Evolutionary conservation across 2,113 vertebrate genomes (phyloP).

Genomic region (Orthonyx spaldingii): DNA sequence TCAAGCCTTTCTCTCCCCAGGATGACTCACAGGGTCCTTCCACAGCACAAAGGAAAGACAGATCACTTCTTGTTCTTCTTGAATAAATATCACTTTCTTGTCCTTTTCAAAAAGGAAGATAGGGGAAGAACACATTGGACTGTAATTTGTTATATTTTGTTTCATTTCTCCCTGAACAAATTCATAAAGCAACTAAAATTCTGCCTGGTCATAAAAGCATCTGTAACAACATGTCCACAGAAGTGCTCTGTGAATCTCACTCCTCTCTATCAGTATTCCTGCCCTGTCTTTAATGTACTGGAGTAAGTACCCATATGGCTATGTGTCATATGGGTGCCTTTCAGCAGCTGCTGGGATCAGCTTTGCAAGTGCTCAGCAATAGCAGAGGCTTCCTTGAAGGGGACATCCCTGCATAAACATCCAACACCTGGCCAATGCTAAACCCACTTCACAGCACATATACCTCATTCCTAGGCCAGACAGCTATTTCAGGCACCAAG

Average conservation of each 20-base stretch:
- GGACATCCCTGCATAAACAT: background rate
- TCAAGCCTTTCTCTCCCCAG: background rate
- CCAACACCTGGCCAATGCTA: background rate
- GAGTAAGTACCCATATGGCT: background rate
- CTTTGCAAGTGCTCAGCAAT: background rate
- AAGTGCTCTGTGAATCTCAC: background rate
- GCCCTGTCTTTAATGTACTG: background rate
- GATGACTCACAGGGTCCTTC: constrained; percentile 20
- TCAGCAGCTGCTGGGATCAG: background rate
- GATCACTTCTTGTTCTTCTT: background rate
- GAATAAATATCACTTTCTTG: background rate
- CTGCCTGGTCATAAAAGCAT: background rate
- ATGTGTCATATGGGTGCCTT: background rate
- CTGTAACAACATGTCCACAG: background rate
- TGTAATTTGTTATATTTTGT: background rate
- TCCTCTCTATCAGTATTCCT: background rate
- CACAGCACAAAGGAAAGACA: background rate
- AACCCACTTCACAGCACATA: background rate
- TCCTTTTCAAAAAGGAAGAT: background rate
- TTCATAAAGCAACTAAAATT: background rate
- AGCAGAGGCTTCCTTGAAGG: background rate
- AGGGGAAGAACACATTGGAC: background rate
- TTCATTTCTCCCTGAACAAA: background rate
- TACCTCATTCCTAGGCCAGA: background rate
- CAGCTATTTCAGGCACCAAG: background rate